Evolutionary conservation across 2,888 invertebrate species (phyloP).

Genomic region (Argyresthia albistria): DNA sequence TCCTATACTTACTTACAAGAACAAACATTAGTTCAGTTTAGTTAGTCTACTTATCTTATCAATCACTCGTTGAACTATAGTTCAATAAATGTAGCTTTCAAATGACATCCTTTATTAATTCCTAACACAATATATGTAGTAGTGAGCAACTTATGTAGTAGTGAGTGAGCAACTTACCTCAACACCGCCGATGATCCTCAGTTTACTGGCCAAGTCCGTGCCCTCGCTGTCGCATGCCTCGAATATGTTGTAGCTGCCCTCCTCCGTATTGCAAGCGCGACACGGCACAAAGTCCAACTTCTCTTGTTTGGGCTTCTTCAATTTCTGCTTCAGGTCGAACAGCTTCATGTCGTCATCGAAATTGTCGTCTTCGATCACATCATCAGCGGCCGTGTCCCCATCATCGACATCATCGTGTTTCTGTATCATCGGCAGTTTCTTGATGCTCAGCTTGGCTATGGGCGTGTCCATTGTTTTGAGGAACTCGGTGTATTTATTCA

Average conservation of each 20-base stretch:
- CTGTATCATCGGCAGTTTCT: slow-evolving; percentile 15
- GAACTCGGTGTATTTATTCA: slow-evolving; percentile 31
- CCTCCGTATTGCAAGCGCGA: slow-evolving; percentile 39
- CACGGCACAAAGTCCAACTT: slow-evolving; percentile 28
- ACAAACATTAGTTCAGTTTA: no score
- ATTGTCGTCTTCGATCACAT: slow-evolving; percentile 24
- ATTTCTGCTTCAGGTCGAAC: slow-evolving; percentile 44
- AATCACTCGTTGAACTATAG: no score
- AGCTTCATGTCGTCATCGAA: slow-evolving; percentile 55
- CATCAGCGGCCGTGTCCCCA: not conserved
- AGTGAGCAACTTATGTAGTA: not conserved
- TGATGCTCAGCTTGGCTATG: slow-evolving; percentile 19
- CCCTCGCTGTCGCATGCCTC: slow-evolving; percentile 36
- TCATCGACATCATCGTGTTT: slow-evolving; percentile 17
- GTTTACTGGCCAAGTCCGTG: slow-evolving; percentile 38
- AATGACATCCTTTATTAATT: not conserved
- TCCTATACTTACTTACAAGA: no score
- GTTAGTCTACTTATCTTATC: no score
- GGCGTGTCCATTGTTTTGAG: slow-evolving; percentile 5
- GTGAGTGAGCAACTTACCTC: slow-evolving; percentile 27
- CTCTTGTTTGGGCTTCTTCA: slow-evolving; percentile 38
- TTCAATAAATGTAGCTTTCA: no score
- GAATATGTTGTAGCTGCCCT: slow-evolving; percentile 40
- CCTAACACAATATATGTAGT: not conserved
- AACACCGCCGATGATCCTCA: slow-evolving; percentile 41